Evolutionary conservation across 64 coral and sea anemone species (phyloP).

Genomic region (Acropora yongei): DNA sequence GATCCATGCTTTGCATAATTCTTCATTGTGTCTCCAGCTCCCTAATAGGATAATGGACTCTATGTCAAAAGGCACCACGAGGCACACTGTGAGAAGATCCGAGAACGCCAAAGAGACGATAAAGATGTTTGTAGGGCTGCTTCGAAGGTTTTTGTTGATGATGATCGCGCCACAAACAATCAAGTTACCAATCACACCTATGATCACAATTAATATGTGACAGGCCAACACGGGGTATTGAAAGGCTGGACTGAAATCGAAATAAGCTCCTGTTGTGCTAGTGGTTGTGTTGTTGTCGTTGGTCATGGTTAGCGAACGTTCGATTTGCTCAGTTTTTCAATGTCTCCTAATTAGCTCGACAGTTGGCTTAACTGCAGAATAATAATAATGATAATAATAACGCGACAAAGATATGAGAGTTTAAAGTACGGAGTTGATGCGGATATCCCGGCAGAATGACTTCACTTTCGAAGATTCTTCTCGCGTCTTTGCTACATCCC

Average conservation of each 20-base stretch:
- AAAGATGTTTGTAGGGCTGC: constrained; percentile 52
- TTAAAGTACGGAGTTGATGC: too few relatives aligned
- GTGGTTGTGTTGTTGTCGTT: not conserved
- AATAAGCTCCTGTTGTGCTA: not conserved
- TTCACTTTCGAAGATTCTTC: too few relatives aligned
- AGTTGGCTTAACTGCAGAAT: too few relatives aligned
- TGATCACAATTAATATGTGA: constrained; percentile 43
- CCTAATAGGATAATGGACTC: constrained; percentile 43
- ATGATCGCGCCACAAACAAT: constrained; percentile 48
- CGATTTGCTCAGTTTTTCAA: not conserved
- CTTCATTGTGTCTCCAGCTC: constrained; percentile 65
- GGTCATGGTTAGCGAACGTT: not conserved
- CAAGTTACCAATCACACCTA: constrained; percentile 32
- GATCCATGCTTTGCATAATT: constrained; percentile 74
- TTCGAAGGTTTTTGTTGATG: constrained; percentile 24
- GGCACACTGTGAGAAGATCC: constrained; percentile 18
- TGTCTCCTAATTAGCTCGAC: too few relatives aligned
- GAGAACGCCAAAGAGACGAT: constrained; percentile 58
- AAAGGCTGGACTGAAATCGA: constrained; percentile 6
- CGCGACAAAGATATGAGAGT: too few relatives aligned
- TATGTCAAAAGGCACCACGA: constrained; percentile 66
- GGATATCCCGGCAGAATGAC: too few relatives aligned
- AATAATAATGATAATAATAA: too few relatives aligned
- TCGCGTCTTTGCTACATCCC: too few relatives aligned
- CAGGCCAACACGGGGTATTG: constrained; percentile 55